Evolutionary conservation across 1,140 invertebrate genomes (phyloP).

Genomic region (Octopus sinensis): DNA sequence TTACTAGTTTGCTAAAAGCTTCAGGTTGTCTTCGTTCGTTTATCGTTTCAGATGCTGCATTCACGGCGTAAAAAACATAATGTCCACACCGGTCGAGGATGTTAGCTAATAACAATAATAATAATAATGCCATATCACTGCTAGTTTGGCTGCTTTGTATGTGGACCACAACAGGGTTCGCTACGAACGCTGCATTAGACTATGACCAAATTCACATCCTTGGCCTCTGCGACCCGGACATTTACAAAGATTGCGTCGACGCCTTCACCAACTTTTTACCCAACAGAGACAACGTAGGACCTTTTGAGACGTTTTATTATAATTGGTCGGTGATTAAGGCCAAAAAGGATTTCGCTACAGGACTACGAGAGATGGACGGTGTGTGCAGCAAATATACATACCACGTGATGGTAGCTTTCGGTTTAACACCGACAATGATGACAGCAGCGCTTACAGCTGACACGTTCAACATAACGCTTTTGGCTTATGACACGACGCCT

Average conservation of each 20-base stretch:
- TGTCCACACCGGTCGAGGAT: conserved; percentile 4
- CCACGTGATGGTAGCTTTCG: background rate
- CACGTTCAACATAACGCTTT: background rate
- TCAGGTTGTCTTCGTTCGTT: background rate
- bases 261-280: background rate
- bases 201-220: background rate
- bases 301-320: background rate
- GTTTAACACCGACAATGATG: background rate
- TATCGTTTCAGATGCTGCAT: background rate
- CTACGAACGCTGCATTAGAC: background rate
- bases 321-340: background rate
- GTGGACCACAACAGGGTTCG: background rate
- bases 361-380: background rate
- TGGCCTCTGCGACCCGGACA: background rate
- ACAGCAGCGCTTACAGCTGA: background rate
- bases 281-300: background rate
- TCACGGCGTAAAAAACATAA: background rate
- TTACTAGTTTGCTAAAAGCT: background rate
- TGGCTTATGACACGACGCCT: conserved; percentile 4
- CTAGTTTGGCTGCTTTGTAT: background rate
- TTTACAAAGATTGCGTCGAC: background rate
- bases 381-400: background rate
- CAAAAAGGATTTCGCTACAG: background rate
- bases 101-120: background rate
- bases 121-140: background rate